A percentile compares a stretch with the other conserved stretches of the same genome.
phyloP scores from a whole-genome alignment of 2,797 vertebrate genomes.

The Sus cebifrons region DNA sequence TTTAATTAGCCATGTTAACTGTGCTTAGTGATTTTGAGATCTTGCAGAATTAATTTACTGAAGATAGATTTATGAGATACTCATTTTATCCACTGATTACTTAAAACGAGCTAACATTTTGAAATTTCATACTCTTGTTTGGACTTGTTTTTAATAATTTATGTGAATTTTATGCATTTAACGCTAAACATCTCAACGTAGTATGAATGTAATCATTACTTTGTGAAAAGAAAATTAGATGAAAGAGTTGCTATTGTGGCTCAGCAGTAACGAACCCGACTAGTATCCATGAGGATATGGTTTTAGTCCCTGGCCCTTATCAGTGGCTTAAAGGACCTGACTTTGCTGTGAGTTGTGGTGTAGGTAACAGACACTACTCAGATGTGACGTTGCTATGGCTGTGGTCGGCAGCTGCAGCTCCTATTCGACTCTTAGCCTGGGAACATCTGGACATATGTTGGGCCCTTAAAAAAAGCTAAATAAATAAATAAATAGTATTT shows the following conservation, averaged over 20 bases:
- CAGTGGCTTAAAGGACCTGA: too few relatives aligned
- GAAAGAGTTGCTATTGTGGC: background rate
- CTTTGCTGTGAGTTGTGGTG: too few relatives aligned
- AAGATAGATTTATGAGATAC: background rate
- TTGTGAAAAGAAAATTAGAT: conserved; percentile 40
- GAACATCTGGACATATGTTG: too few relatives aligned
- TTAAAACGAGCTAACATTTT: conserved; percentile 56
- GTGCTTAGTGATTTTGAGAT: conserved; percentile 1
- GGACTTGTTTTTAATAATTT: conserved; percentile 44
- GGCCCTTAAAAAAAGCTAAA: too few relatives aligned
- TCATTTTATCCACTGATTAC: background rate
- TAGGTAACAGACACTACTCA: too few relatives aligned
- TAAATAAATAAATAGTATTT: too few relatives aligned
- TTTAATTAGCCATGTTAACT: background rate
- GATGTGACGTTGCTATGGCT: too few relatives aligned
- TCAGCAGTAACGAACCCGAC: too few relatives aligned
- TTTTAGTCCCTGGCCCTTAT: too few relatives aligned
- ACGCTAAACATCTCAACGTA: conserved; percentile 9
- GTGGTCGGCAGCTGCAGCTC: too few relatives aligned
- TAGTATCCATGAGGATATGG: too few relatives aligned
- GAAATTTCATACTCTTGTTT: background rate
- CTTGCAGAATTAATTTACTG: conserved; percentile 1
- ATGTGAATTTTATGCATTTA: background rate
- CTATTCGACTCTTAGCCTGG: too few relatives aligned
- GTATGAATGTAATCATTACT: background rate